Conservation (phyloP, 2,888 invertebrate species). For the Linhomoeus sp. region DNA sequence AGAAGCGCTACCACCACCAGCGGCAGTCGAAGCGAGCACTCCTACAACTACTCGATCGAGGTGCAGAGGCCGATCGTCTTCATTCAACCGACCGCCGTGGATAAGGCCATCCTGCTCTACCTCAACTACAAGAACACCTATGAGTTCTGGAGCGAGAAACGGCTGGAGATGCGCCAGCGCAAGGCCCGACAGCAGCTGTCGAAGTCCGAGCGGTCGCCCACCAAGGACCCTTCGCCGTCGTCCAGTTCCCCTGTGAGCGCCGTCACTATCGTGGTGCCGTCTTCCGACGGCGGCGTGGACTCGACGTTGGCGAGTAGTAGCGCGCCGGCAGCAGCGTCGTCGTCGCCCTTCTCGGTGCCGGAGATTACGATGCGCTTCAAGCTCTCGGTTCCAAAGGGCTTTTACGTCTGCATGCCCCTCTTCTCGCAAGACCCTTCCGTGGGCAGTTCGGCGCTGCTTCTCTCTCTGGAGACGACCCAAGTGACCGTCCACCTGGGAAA, state of each 20-base stretch:
- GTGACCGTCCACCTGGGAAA: constrained; percentile 1
- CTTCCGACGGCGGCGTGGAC: background rate
- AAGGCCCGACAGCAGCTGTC: background rate
- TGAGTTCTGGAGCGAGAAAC: constrained; percentile 94
- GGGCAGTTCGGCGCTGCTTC: background rate
- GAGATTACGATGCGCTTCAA: background rate
- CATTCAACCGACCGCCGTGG: constrained; percentile 81
- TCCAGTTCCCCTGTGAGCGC: background rate
- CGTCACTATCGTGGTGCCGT: background rate
- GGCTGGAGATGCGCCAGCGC: constrained; percentile 27
- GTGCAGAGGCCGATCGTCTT: constrained; percentile 80
- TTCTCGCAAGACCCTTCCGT: background rate
- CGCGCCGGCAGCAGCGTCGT: background rate
- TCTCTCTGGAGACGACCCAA: background rate
- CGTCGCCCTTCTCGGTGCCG: background rate
- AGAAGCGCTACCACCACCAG: no score
- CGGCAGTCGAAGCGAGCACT: no score
- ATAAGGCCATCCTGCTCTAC: constrained; percentile 95
- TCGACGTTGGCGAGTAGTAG: no score
- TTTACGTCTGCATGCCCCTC: constrained; percentile 24
- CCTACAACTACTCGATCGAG: constrained; percentile 44
- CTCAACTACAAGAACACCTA: constrained; percentile 97
- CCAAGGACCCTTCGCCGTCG: background rate
- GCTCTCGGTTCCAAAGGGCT: constrained; percentile 19
- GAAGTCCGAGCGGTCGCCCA: background rate